Percentiles rank a stretch among this genome's conserved stretches.
These are phyloP conservation scores for Serinus canaria DNA, from an alignment of 2,113 vertebrate genomes.

Conservation along the genomic window DNA sequence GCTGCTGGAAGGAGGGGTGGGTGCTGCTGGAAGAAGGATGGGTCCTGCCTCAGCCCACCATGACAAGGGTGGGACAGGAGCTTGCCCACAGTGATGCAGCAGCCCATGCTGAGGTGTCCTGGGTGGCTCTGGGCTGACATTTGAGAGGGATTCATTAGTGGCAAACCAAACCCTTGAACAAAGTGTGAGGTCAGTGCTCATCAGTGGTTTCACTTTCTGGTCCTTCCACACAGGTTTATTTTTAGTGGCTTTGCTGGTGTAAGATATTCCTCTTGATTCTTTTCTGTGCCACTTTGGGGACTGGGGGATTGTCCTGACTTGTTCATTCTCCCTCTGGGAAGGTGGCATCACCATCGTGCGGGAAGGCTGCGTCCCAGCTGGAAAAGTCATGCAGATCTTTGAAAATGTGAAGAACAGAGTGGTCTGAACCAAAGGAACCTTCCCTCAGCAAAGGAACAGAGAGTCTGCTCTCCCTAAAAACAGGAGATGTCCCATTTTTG, in stretches of 20 bases:
- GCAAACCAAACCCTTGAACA: neutral
- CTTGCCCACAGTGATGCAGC: neutral
- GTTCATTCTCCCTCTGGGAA: slow-evolving; percentile 6
- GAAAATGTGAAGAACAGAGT: slow-evolving; percentile 76
- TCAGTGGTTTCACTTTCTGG: neutral
- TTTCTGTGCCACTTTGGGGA: neutral
- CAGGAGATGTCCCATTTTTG: accelerated
- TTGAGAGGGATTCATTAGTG: neutral
- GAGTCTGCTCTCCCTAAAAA: accelerated
- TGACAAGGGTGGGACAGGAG: neutral
- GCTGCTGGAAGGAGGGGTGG: neutral
- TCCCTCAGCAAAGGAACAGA: neutral
- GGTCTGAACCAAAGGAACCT: neutral
- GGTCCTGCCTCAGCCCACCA: neutral
- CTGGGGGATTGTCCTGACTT: neutral
- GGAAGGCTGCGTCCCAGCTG: slow-evolving; percentile 85
- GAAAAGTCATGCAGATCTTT: slow-evolving; percentile 83
- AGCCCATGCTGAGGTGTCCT: neutral
- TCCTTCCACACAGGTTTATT: neutral
- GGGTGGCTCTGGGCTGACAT: neutral
- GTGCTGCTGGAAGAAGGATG: neutral
- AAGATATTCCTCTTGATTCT: neutral
- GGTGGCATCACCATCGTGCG: slow-evolving; percentile 81
- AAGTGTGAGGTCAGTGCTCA: neutral
- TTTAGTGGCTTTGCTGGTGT: neutral